These are phyloP conservation scores for Amorpha juglandis DNA, from an alignment of 2,888 invertebrate species.

Conservation along the genomic window DNA sequence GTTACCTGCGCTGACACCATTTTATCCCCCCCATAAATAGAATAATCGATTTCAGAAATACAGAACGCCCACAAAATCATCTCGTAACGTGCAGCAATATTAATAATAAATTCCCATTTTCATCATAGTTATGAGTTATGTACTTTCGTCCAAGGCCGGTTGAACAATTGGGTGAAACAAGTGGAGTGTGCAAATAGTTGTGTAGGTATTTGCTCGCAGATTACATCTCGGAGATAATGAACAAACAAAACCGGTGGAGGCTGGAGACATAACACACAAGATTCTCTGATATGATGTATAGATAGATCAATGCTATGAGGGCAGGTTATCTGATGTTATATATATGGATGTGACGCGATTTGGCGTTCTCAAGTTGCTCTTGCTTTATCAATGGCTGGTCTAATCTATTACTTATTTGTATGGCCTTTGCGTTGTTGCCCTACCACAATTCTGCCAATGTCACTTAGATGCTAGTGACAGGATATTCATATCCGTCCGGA, in stretches of 20 bases:
- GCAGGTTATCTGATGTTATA: not conserved
- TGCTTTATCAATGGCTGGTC: too few species aligned
- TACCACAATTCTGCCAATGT: too few species aligned
- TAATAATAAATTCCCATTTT: not conserved
- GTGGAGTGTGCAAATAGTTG: conserved; percentile 27
- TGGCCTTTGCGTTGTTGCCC: too few species aligned
- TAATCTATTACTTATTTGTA: too few species aligned
- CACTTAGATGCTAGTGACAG: too few species aligned
- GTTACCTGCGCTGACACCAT: too few species aligned
- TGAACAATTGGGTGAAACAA: conserved; percentile 24
- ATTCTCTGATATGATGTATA: not conserved
- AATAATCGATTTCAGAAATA: not conserved
- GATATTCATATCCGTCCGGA: too few species aligned
- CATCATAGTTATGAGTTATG: not conserved
- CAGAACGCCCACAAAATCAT: not conserved
- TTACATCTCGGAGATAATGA: conserved; percentile 20
- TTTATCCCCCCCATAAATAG: too few species aligned
- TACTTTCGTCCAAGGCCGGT: conserved; percentile 22
- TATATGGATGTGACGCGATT: not conserved
- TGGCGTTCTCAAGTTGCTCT: too few species aligned
- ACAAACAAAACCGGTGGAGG: conserved; percentile 8
- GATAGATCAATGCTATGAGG: not conserved
- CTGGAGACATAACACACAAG: not conserved
- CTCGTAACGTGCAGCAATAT: not conserved
- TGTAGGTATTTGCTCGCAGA: conserved; percentile 21